These are phyloP conservation scores for Hydraecia micacea DNA, from an alignment of 2,888 invertebrate species.

Conservation along the genomic window DNA sequence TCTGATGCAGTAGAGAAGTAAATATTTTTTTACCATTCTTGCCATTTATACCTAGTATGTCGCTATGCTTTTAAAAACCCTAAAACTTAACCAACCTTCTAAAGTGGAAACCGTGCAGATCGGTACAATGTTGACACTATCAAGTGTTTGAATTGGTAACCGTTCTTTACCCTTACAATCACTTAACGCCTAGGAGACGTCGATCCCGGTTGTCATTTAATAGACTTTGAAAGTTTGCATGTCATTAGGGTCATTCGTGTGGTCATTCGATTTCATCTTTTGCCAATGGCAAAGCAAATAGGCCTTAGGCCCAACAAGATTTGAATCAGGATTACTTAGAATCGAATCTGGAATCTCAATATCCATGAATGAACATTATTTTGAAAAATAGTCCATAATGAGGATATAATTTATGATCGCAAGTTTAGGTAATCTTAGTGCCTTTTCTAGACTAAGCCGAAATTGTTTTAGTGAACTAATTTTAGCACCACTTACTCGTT, in stretches of 20 bases:
- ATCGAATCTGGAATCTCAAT: neutral
- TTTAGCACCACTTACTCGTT: neutral
- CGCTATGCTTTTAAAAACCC: neutral
- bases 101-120: neutral
- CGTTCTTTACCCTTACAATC: neutral
- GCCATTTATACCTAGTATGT: neutral
- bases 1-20: no score
- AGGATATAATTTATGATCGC: neutral
- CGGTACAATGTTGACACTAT: neutral
- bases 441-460: constrained; percentile 14
- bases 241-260: neutral
- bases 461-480: constrained; percentile 16
- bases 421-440: constrained; percentile 15
- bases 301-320: neutral
- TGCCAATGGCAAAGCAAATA: neutral
- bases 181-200: neutral
- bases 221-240: neutral
- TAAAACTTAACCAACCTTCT: neutral
- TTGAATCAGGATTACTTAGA: neutral
- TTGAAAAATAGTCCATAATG: neutral
- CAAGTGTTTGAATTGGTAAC: neutral
- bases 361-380: neutral
- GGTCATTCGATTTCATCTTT: neutral
- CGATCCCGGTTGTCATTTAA: neutral
- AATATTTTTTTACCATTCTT: neutral